phyloP scores from a whole-genome alignment of 2,888 invertebrate genomes.

The Halocaridina rubra region DNA sequence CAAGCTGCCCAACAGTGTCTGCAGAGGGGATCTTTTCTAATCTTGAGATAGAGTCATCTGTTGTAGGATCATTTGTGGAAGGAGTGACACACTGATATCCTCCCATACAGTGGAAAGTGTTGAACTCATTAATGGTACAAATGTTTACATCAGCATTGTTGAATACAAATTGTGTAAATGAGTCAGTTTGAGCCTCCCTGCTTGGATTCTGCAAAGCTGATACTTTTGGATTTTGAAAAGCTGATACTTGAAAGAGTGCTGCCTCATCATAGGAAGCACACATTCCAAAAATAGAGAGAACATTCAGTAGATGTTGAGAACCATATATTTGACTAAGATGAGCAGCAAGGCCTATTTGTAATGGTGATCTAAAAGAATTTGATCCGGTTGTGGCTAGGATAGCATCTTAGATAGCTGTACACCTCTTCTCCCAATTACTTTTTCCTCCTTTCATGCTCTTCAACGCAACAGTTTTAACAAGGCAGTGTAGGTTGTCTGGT shows the following conservation, averaged over 20 bases:
- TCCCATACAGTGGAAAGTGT: slow-evolving; percentile 34
- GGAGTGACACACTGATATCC: slow-evolving; percentile 27
- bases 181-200: slow-evolving; percentile 29
- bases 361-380: background rate
- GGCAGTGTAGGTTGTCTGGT: background rate
- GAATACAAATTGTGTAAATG: slow-evolving; percentile 31
- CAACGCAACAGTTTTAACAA: background rate
- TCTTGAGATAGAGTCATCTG: slow-evolving; percentile 26
- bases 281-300: slow-evolving; percentile 20
- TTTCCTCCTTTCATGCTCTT: background rate
- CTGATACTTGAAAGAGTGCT: slow-evolving; percentile 37
- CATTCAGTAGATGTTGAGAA: slow-evolving; percentile 31
- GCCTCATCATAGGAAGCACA: slow-evolving; percentile 23
- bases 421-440: background rate
- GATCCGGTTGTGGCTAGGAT: background rate
- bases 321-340: slow-evolving; percentile 33
- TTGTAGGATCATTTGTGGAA: slow-evolving; percentile 11
- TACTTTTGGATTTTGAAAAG: no score
- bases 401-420: background rate
- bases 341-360: slow-evolving; percentile 8
- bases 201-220: no score
- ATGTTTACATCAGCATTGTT: slow-evolving; percentile 30
- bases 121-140: slow-evolving; percentile 22
- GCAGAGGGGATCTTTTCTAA: slow-evolving; percentile 31
- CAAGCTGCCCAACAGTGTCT: slow-evolving; percentile 25